These are phyloP conservation scores for Sesamia nonagrioides DNA, from an alignment of 1,140 invertebrate genomes.

Conservation along the genomic window DNA sequence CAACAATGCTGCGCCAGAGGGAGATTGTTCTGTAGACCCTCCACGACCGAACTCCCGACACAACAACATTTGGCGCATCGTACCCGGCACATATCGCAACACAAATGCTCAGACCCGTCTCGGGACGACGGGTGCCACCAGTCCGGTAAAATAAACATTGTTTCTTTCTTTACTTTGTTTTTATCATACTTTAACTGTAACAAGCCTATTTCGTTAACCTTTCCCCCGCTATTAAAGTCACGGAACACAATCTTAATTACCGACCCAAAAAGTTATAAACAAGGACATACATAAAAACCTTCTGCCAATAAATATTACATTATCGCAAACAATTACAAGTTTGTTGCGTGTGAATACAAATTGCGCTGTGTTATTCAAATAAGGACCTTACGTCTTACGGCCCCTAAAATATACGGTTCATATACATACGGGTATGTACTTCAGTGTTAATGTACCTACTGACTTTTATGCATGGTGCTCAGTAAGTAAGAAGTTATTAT, in stretches of 20 bases:
- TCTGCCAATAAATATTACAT: constrained; percentile 51
- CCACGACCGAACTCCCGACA: too few relatives aligned
- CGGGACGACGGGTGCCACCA: too few relatives aligned
- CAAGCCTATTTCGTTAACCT: not conserved
- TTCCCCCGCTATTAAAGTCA: not conserved
- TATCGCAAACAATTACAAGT: constrained; percentile 52
- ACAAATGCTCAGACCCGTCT: too few relatives aligned
- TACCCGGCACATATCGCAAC: too few relatives aligned
- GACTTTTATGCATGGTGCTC: not conserved
- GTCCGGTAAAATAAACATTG: too few relatives aligned
- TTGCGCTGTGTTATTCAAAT: constrained; percentile 53
- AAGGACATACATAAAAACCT: constrained; percentile 20
- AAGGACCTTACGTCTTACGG: constrained; percentile 31
- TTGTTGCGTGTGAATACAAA: constrained; percentile 50
- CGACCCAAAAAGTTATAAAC: not conserved
- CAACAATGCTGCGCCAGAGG: too few relatives aligned
- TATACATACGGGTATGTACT: not conserved
- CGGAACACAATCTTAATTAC: constrained; percentile 10
- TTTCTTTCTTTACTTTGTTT: too few relatives aligned
- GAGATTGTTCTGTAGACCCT: too few relatives aligned
- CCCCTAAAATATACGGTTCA: constrained; percentile 8
- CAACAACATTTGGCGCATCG: too few relatives aligned
- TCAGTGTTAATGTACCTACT: too few relatives aligned
- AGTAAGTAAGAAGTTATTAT: not conserved
- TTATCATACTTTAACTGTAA: not conserved